Conservation (phyloP, 2,113 vertebrate genomes). For the Sander lucioperca region DNA sequence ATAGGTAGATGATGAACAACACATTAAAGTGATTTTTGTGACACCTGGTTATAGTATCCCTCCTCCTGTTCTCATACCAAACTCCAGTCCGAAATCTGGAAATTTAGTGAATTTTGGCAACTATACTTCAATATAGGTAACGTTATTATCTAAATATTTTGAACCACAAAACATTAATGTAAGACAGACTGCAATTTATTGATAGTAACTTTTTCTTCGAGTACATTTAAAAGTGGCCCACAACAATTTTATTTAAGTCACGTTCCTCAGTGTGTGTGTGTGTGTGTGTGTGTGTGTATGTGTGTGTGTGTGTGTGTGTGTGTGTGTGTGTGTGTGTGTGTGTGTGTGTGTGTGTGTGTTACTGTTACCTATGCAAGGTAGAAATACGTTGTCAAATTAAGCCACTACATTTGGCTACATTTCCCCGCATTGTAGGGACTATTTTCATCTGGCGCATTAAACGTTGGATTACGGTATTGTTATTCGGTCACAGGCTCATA, state of each 20-base stretch:
- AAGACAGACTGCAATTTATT: no score
- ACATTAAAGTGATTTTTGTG: background rate
- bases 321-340: background rate
- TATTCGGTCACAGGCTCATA: background rate
- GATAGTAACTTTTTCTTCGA: no score
- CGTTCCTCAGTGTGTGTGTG: background rate
- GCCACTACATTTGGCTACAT: background rate
- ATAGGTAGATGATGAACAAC: no score
- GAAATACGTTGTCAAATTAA: background rate
- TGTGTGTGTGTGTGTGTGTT: background rate
- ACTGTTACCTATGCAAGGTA: background rate
- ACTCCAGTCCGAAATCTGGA: background rate
- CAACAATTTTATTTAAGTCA: no score
- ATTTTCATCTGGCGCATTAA: slow-evolving; percentile 15
- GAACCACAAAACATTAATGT: background rate
- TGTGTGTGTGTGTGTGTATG: background rate
- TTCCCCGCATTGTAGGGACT: background rate
- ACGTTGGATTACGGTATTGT: background rate
- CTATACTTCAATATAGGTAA: no score
- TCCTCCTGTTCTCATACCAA: background rate
- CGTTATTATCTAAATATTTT: background rate
- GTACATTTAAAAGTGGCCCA: background rate
- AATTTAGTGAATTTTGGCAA: background rate
- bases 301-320: background rate
- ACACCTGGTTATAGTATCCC: background rate